Evolutionary conservation across 2,888 invertebrate genomes (phyloP).

Genomic region (Campoplex nolae): DNA sequence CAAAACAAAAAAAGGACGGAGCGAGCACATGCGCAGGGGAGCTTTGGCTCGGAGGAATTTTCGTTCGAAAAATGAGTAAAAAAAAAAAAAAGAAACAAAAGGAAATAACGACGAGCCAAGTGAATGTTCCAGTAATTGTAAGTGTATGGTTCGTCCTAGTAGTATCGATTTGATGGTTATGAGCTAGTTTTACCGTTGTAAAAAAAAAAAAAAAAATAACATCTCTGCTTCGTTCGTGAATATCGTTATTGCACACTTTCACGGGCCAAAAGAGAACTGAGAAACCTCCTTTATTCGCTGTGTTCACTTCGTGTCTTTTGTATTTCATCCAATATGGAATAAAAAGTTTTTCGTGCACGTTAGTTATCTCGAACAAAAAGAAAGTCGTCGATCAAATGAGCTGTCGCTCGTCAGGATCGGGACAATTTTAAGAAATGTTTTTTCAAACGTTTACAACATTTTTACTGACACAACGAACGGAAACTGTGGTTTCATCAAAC

Average conservation of each 20-base stretch:
- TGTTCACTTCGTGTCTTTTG: neutral
- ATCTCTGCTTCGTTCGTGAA: neutral
- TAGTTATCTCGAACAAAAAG: neutral
- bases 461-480: neutral
- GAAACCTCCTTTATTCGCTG: neutral
- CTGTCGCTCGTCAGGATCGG: neutral
- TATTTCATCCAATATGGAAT: neutral
- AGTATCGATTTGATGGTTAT: conserved; percentile 13
- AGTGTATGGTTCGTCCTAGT: neutral
- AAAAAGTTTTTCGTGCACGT: neutral
- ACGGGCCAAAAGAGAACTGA: neutral
- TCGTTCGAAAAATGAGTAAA: neutral
- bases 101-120: conserved; percentile 1
- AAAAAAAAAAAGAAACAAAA: neutral
- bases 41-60: conserved; percentile 70
- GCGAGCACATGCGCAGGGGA: conserved; percentile 77
- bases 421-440: neutral
- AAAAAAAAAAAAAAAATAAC: neutral
- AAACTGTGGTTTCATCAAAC: neutral
- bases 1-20: neutral
- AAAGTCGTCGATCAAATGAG: neutral
- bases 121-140: conserved; percentile 17
- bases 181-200: neutral
- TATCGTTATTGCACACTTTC: conserved; percentile 5
- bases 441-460: neutral